These are phyloP conservation scores for Pseudomyrmex concolor DNA, from an alignment of 1,140 invertebrate genomes.

Conservation along the genomic window DNA sequence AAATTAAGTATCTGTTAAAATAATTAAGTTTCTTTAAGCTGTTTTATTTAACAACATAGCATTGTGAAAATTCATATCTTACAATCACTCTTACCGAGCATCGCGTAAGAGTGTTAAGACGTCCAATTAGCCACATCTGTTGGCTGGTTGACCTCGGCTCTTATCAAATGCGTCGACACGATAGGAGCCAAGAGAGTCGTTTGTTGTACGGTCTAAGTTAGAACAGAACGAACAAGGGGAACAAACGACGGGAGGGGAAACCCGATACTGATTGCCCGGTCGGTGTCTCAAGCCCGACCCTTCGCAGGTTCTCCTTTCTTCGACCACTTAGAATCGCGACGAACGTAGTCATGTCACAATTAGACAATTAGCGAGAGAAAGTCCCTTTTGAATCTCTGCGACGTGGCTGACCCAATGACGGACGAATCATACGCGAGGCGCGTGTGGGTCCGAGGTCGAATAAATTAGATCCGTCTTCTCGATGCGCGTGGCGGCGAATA, in stretches of 20 bases:
- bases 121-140: slow-evolving; percentile 76
- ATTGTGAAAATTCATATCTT: slow-evolving; percentile 28
- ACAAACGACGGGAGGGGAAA: slow-evolving; percentile 29
- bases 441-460: slow-evolving; percentile 65
- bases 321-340: neutral
- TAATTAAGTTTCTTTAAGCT: neutral
- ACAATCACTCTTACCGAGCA: slow-evolving; percentile 10
- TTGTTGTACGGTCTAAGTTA: slow-evolving; percentile 70
- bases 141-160: slow-evolving; percentile 77
- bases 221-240: slow-evolving; percentile 5
- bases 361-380: slow-evolving; percentile 66
- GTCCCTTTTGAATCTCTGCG: slow-evolving; percentile 55
- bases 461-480: slow-evolving; percentile 64
- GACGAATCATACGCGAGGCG: slow-evolving; percentile 31
- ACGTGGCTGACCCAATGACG: slow-evolving; percentile 42
- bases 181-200: slow-evolving; percentile 75
- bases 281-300: slow-evolving; percentile 57
- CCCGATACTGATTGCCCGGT: slow-evolving; percentile 58
- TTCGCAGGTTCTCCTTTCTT: slow-evolving; percentile 54
- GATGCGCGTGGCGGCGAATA: slow-evolving; percentile 47
- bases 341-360: slow-evolving; percentile 38
- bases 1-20: neutral
- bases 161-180: slow-evolving; percentile 79
- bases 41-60: neutral
- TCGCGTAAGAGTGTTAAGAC: slow-evolving; percentile 59